phyloP scores from a whole-genome alignment of 2,113 vertebrate species.

The Anhinga anhinga region DNA sequence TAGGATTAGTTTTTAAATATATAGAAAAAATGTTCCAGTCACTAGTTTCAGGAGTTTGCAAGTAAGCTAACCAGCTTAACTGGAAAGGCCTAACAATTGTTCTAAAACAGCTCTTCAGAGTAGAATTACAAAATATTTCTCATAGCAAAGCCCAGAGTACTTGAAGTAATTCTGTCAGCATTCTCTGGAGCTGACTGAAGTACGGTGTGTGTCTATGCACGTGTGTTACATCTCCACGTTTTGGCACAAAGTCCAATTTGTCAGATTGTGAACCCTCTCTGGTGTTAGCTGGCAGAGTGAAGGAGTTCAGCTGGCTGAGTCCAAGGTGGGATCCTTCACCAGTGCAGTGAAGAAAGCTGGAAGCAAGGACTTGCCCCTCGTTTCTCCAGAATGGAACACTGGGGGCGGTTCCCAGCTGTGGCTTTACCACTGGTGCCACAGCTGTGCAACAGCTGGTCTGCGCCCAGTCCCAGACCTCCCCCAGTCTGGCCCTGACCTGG shows the following conservation, averaged over 20 bases:
- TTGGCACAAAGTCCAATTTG: neutral
- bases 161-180: neutral
- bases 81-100: neutral
- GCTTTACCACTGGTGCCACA: neutral
- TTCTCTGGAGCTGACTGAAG: neutral
- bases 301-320: neutral
- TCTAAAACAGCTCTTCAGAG: neutral
- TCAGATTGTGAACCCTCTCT: neutral
- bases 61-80: neutral
- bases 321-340: neutral
- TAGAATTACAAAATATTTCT: neutral
- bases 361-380: neutral
- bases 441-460: neutral
- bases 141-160: neutral
- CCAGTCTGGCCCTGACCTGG: neutral
- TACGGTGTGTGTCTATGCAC: neutral
- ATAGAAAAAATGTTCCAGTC: neutral
- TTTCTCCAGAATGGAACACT: too few relatives aligned
- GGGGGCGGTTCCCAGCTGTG: rapidly evolving
- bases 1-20: neutral
- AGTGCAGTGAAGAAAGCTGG: neutral
- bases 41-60: neutral
- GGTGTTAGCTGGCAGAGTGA: neutral
- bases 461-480: rapidly evolving
- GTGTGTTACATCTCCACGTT: neutral